Conservation (phyloP, 2,797 vertebrate genomes). For the Pelobates cultripes region DNA sequence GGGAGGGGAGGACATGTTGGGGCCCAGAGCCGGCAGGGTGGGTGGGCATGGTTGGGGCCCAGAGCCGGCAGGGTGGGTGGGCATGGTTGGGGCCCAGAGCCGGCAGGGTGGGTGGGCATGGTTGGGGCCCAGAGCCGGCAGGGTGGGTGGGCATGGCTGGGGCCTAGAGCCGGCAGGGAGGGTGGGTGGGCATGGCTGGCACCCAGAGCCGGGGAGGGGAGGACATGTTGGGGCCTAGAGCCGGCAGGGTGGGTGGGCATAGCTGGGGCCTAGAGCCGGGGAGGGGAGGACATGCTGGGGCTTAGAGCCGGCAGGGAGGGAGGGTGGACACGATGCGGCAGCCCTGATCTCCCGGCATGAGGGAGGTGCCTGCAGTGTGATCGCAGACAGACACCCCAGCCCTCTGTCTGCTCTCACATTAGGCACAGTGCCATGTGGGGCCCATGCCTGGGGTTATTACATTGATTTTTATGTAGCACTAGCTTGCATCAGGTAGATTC, state of each 20-base stretch:
- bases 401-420: background rate
- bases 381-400: background rate
- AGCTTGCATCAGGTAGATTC: no score
- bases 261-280: background rate
- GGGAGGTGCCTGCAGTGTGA: conserved; percentile 5
- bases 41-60: background rate
- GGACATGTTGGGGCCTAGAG: background rate
- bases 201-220: background rate
- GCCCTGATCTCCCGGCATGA: conserved; percentile 9
- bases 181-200: no score
- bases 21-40: no score
- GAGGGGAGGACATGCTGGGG: background rate
- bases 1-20: background rate
- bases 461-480: no score
- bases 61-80: background rate
- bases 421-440: no score
- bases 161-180: no score
- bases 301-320: background rate
- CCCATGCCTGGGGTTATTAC: no score
- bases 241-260: background rate
- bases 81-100: background rate
- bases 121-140: no score
- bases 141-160: no score
- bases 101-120: no score
- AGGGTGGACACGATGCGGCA: background rate